Base-by-base conservation (phyloP, 2,888 invertebrate species). In the Drosophila setosimentum region DNA sequence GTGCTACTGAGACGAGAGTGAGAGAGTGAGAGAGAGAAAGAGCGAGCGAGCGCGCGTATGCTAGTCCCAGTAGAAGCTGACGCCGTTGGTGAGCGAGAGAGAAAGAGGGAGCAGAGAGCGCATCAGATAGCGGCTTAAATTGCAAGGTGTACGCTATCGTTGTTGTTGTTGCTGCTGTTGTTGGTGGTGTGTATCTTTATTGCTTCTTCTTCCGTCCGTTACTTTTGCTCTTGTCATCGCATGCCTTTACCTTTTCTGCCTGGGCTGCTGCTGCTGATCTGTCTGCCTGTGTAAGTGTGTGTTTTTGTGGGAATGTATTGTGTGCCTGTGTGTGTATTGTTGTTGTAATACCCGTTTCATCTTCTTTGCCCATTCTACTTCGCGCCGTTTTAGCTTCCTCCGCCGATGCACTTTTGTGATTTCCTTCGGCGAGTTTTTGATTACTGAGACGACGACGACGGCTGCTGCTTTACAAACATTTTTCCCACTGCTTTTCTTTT, bases 321-420 rank as follows among this genome's bases (percentile, higher is more conserved):
- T 45, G 33, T 60, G 51, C 60, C 40, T 63, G 27, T 59, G 58
- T 67, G 37, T 72, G 45, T 71, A 53, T 57, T 82, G 58, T 73
- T 78, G 83, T 76, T 90, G 89, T 87, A 89, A 89, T 89, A 87
- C 89, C 78, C 88, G 89, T 89, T 87, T 87, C 84, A 72, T 82
- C 78, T 84, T 80, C 80, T 83, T 83, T 87, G 75, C 73, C 66
- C 86, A 86, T 83, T 90, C 89, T 86, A 80, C 81, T 87, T 88
- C 83, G 77, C 81, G 73, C 78, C 79, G 87, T 88, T 91, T 79
- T 70, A 82, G 85, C 76, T 80, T 82, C 89, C 89, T 83, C 89
- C 78, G 83, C 76, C 70, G 80, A 82, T 91, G 89, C 91, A 90
- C 86, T 90, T 89, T 89, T 89, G 85, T 87, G 89, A 89, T 91